Evolutionary conservation across 2,113 vertebrate genomes (phyloP), one percentile per base, ranked within the genome.

Genomic region (Corythaeola cristata): DNA sequence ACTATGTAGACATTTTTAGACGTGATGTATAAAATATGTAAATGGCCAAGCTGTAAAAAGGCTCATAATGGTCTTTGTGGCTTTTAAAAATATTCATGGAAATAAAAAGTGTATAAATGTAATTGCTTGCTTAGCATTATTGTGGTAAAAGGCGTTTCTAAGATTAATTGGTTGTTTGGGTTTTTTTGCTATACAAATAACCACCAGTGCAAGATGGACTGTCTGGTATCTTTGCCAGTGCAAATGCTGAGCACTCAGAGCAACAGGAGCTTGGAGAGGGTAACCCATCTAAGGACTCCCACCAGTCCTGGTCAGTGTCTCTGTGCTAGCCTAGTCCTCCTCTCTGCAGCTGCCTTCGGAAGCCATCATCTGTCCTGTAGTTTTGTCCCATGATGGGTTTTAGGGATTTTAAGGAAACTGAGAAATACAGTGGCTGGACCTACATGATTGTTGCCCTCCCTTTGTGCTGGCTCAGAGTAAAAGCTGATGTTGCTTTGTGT

Each of bases 381-480:
- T 93, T 94, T 85, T 83, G 76, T 62, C 62, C 56, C 24, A 6
- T 84, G n/a, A 68, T 86, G 71, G 66, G 33, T 84, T 97, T 97
- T 88, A 93, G 47, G 45, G 88, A 84, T 97, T 96, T 96, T 96
- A 95, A 78, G 62, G 85, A 91, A 97, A 94, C 71, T 49, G 56
- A 91, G 82, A 95, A 69, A 55, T 83, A 79, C 63, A 84, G 63
- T 3, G 56, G 3, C 94, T 85, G 85, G 72, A 49, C 47, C 21
- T 56, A 39, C 21, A 10, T 88, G 71, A 39, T 77, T 95, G 41
- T 92, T 89, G n/a, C 27, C 14, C 8, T 93, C 33, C 83, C n/a
- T 47, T 59, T 91, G 10, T 53, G 58, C 63, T 90, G 79, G 58
- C 90, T 93, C 35, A 79, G 21, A 86, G 72, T 88, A 63, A 69